Evolutionary conservation across 2,113 vertebrate species (phyloP), one percentile per base, ranked within the genome.

Genomic region (Elachura formosa): DNA sequence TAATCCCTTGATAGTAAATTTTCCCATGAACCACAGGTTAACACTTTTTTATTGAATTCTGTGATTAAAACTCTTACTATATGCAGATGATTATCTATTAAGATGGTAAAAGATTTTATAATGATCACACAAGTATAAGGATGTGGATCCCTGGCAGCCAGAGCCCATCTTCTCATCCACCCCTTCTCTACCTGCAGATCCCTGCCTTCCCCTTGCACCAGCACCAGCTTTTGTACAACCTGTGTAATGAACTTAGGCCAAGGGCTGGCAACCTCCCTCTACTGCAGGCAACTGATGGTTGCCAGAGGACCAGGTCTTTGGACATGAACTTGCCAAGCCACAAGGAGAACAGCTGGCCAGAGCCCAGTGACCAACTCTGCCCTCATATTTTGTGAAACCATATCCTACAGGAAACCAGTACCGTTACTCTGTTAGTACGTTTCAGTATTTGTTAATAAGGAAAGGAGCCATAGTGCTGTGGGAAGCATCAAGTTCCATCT

Each of bases 81-180:
- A 79, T 28, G 34, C 77, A 82, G 77, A 91, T n/a, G 28, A 81
- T 61, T 72, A 49, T n/a, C 29, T 73, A 29, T 49, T 76, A 62
- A 21, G 54, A 67, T 8, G 10, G 43, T 11, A 54, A 28, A 72
- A 36, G 40, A 9, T 40, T 62, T 62, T 58, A 8, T 26, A 54
- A 61, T 1, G 8, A 62, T n/a, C 33, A 45, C 0, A 0, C 38
- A 26, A 26, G 24, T 15, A 3, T 20, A 26, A 41, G 28, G 83
- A 80, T 11, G 63, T 12, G 64, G 56, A 24, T 82, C 40, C n/a
- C 41, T 18, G 21, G 23, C 31, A 76, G 45, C 17, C 31, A 33
- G 43, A 71, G 34, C 23, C 33, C 41, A 40, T 25, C 22, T 9
- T 11, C 20, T 21, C 8, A 1, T 9, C 36, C 1, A 1, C 12